Percentiles rank a stretch among this genome's conserved stretches.
Evolutionary conservation across 37 sponge, comb jelly and placozoan genomes (phyloP).

Genomic region (Diacarnus erythraeanus): DNA sequence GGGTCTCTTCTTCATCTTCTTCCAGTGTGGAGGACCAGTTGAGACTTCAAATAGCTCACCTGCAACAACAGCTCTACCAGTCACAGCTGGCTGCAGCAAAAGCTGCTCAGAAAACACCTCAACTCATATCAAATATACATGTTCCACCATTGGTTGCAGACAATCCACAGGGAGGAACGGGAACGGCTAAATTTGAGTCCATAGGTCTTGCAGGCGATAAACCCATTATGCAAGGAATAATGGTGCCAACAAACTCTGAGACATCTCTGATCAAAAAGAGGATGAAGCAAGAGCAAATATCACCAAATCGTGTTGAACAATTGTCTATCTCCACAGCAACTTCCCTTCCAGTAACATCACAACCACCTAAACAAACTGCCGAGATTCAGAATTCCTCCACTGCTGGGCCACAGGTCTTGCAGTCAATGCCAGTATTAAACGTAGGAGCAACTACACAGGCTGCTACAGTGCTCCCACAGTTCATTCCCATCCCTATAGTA

Average conservation of each 20-base stretch:
- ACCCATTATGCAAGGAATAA: no score
- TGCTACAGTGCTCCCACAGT: neutral
- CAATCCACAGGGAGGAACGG: neutral
- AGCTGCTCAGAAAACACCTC: neutral
- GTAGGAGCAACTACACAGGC: neutral
- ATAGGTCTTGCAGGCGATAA: no score
- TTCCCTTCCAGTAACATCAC: neutral
- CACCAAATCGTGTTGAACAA: neutral
- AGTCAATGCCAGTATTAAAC: neutral
- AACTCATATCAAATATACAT: no score
- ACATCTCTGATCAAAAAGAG: no score
- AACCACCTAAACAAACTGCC: neutral
- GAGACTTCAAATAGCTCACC: conserved; percentile 36
- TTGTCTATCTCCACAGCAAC: neutral
- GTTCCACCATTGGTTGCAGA: neutral
- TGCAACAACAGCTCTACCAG: conserved; percentile 38
- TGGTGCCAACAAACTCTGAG: no score
- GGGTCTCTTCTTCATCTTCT: neutral
- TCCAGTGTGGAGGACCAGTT: conserved; percentile 34
- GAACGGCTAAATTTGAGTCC: neutral
- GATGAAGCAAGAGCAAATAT: neutral
- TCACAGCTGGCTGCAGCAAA: conserved; percentile 12
- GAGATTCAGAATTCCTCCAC: neutral
- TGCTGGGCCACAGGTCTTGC: neutral
- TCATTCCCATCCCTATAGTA: conserved; percentile 27